Base-by-base conservation (phyloP, 1,140 invertebrate genomes). In the Drosophila sechellia region DNA sequence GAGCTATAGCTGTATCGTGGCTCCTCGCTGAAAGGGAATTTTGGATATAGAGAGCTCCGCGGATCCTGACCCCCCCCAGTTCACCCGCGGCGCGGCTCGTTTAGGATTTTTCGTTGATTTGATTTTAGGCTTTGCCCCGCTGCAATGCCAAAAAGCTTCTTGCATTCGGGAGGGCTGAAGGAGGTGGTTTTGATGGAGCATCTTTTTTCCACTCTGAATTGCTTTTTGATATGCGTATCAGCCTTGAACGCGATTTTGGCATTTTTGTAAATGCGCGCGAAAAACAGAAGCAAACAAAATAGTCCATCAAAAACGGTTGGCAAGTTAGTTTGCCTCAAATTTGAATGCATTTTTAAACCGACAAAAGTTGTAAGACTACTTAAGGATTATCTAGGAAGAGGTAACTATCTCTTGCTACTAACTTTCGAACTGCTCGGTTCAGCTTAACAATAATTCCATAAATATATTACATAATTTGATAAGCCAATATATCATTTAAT, bases 71-170 rank as follows among this genome's bases (percentile, higher is more conserved):
- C 34, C n/a, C 13, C 31, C 31, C 6, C 6, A 31, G 6, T 8
- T 31, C 6, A 31, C 5, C 25, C 20, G 10, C 37, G n/a, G 12
- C 40, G 13, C 15, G 83, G 84, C 84, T 83, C 83, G 83, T 89
- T 87, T 87, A 87, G 66, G 79, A 87, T 83, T 87, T 87, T 83
- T 87, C 83, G 79, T 77, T 87, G 83, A 87, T 87, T 87, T 87
- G 83, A 87, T 87, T 87, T 87, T 89, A 69, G 84, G 81, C 71
- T 86, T 66, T 81, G 83, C 39, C 46, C 50, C 65, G 74, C 78
- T 86, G 81, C 81, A 85, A 57, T 87, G 78, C 63, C 39, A 63
- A 69, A 50, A 75, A 66, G 72, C 71, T 69, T 68, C 77, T 66
- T 85, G 77, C 79, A 81, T 22, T 50, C 17, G 34, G 15, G 34